These are phyloP conservation scores for Lepus americanus DNA, from an alignment of 2,113 vertebrate species.

Conservation along the genomic window DNA sequence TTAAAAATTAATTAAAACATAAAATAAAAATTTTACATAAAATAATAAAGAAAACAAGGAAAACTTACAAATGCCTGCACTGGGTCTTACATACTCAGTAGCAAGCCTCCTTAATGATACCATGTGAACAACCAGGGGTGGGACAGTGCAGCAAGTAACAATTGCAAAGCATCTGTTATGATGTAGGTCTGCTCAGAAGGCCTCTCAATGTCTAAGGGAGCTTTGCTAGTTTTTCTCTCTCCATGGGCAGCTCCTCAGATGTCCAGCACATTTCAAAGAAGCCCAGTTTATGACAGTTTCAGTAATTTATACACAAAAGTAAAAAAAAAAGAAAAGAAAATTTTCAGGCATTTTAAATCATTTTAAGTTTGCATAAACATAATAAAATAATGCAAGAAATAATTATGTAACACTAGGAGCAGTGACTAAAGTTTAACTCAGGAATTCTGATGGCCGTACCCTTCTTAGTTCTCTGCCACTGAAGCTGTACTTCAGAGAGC, in stretches of 20 bases:
- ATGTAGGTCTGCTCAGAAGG: background rate
- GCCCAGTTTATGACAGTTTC: constrained; percentile 79
- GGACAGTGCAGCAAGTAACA: background rate
- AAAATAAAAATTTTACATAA: background rate
- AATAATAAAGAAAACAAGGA: background rate
- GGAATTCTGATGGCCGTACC: constrained; percentile 76
- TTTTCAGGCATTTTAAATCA: constrained; percentile 76
- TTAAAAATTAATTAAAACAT: too few relatives aligned
- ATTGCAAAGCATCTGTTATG: background rate
- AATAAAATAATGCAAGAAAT: constrained; percentile 86
- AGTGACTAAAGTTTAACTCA: constrained; percentile 81
- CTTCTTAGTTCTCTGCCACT: constrained; percentile 78
- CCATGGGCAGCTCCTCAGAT: constrained; percentile 59
- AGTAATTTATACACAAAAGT: constrained; percentile 76
- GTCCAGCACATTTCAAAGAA: constrained; percentile 66
- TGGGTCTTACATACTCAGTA: background rate
- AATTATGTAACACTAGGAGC: constrained; percentile 80
- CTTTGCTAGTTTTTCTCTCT: constrained; percentile 47
- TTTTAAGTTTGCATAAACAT: constrained; percentile 81
- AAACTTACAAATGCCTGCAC: background rate
- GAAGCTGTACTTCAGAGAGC: constrained; percentile 82
- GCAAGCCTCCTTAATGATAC: background rate
- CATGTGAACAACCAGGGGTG: background rate
- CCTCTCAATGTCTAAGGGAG: constrained; percentile 56
- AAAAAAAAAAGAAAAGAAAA: constrained; percentile 78